Evolutionary conservation across 2,888 invertebrate species (phyloP).

Genomic region (Ashinkailepas kermadecensis): DNA sequence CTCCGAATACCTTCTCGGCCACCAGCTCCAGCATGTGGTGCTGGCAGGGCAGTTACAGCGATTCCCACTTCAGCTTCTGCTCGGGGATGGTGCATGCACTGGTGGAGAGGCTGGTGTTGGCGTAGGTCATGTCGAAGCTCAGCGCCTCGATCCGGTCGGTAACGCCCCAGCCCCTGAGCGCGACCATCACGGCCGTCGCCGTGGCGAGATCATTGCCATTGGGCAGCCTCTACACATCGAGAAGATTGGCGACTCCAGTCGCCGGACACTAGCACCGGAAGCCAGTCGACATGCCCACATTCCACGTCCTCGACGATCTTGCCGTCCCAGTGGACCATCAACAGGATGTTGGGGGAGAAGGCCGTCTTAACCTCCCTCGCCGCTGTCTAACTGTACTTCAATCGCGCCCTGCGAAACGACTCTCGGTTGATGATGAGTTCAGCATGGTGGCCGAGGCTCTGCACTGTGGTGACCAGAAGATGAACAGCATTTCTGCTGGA

Average conservation of each 20-base stretch:
- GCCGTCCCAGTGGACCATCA: neutral
- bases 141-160: neutral
- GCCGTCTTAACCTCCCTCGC: neutral
- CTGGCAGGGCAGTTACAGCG: neutral
- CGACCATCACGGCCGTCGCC: neutral
- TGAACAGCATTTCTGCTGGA: neutral
- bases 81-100: neutral
- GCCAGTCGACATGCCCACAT: neutral
- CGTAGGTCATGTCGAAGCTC: neutral
- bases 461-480: neutral
- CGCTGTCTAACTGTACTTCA: neutral
- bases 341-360: neutral
- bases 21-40: slow-evolving; percentile 2
- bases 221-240: neutral
- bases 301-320: slow-evolving; percentile 6
- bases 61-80: neutral
- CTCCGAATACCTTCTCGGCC: neutral
- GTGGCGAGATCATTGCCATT: neutral
- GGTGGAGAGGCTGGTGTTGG: neutral
- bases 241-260: neutral
- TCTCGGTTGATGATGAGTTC: neutral
- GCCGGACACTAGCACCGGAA: neutral
- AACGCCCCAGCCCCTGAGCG: neutral
- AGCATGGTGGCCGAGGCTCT: neutral
- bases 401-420: neutral